phyloP scores from a whole-genome alignment of 2,113 vertebrate species.

The Hippotragus niger region DNA sequence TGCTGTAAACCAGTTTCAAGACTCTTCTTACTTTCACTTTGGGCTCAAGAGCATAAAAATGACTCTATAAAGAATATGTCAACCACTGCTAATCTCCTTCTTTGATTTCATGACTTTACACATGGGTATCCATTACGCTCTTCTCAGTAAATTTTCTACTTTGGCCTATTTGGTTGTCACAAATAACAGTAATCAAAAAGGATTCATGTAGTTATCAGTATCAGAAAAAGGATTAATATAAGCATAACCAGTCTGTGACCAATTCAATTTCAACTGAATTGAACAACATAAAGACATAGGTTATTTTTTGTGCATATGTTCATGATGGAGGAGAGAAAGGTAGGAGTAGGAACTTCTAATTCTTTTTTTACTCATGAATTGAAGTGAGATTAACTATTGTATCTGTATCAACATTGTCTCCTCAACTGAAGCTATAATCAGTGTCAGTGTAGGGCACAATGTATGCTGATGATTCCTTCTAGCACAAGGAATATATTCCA shows the following conservation, averaged over 20 bases:
- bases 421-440: background rate
- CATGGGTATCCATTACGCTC: conserved; percentile 19
- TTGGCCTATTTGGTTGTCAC: conserved; percentile 16
- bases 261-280: conserved; percentile 43
- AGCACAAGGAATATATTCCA: background rate
- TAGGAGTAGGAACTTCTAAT: background rate
- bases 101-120: conserved; percentile 52
- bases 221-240: conserved; percentile 42
- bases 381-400: background rate
- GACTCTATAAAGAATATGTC: background rate
- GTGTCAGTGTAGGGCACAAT: background rate
- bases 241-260: conserved; percentile 21
- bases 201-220: conserved; percentile 34
- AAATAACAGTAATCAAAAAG: conserved; percentile 50
- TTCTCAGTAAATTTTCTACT: conserved; percentile 29
- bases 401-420: background rate
- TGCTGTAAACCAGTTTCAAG: background rate
- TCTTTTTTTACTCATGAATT: background rate
- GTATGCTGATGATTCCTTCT: background rate
- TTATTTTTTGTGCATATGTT: background rate
- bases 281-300: background rate
- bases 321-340: background rate
- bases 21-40: conserved; percentile 13
- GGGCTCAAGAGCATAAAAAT: background rate
- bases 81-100: conserved; percentile 22